Percentiles rank a stretch among this genome's conserved stretches.
phyloP scores from a whole-genome alignment of 2,797 vertebrate genomes.

The Onychomys torridus region DNA sequence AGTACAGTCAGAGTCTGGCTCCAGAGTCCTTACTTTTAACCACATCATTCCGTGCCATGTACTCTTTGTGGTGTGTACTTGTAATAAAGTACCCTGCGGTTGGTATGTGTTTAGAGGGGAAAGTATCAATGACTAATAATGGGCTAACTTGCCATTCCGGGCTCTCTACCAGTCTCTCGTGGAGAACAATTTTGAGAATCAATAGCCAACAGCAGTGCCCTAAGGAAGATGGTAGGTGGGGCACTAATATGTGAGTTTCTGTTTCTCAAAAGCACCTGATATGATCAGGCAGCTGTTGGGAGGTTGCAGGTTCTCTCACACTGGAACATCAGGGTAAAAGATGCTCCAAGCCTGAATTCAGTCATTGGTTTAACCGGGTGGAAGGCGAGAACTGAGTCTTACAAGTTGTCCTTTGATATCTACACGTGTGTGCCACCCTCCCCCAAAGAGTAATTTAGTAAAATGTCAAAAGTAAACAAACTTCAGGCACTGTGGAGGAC shows the following conservation, averaged over 20 bases:
- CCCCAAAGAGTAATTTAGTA: too few relatives aligned
- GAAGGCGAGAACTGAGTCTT: neutral
- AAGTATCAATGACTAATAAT: neutral
- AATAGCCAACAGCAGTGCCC: neutral
- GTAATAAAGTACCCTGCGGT: neutral
- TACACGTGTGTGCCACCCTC: neutral
- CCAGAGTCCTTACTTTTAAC: neutral
- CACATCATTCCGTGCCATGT: neutral
- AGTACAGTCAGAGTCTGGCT: neutral
- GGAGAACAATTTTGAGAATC: constrained; percentile 28
- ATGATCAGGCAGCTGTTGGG: neutral
- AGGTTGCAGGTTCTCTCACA: neutral
- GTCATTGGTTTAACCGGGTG: too few relatives aligned
- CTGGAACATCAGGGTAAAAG: neutral
- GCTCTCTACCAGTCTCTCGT: neutral
- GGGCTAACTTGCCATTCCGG: neutral
- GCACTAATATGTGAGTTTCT: neutral
- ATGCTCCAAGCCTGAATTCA: neutral
- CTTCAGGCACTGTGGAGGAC: neutral
- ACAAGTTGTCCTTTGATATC: neutral
- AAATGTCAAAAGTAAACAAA: neutral
- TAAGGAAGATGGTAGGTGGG: neutral
- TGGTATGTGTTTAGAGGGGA: neutral
- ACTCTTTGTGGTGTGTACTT: neutral
- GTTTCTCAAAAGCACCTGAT: neutral